These are phyloP conservation scores for Azemiops feae DNA, from an alignment of 2,113 vertebrate genomes.

Conservation along the genomic window DNA sequence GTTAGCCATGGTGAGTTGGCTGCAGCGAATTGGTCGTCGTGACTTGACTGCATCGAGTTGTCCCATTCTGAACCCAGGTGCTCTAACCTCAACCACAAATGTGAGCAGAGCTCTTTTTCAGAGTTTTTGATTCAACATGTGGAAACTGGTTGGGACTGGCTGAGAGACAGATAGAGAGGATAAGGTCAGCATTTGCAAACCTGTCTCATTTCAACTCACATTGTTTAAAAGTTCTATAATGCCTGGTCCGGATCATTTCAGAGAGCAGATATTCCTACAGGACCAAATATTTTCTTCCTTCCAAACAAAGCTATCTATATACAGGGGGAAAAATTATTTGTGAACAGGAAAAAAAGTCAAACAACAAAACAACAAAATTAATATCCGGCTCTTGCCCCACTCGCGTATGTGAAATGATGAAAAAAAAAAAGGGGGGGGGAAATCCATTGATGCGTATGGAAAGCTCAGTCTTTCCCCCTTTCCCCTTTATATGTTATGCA, in stretches of 20 bases:
- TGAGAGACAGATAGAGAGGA: not conserved
- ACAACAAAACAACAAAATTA: not conserved
- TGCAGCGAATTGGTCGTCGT: rapidly evolving
- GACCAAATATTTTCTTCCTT: not conserved
- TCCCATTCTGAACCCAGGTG: not conserved
- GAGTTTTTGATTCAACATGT: not conserved
- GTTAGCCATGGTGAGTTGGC: not conserved
- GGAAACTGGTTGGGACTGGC: not conserved
- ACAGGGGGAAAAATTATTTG: not conserved
- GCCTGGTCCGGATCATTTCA: not conserved
- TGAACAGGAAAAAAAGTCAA: not conserved
- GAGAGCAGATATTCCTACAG: not conserved
- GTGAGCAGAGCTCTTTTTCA: not conserved
- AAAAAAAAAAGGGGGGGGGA: not conserved
- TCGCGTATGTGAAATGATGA: not conserved
- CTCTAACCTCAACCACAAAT: not conserved
- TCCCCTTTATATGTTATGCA: not conserved
- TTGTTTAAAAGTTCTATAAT: not conserved
- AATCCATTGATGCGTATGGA: not conserved
- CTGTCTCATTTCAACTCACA: not conserved
- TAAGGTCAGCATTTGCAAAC: not conserved
- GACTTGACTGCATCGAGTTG: not conserved
- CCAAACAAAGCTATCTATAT: not conserved
- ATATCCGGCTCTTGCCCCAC: not conserved
- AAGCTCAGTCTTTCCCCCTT: not conserved